These are phyloP conservation scores for Eudyptes chrysolophus DNA, from an alignment of 2,113 vertebrate genomes.

Conservation along the genomic window DNA sequence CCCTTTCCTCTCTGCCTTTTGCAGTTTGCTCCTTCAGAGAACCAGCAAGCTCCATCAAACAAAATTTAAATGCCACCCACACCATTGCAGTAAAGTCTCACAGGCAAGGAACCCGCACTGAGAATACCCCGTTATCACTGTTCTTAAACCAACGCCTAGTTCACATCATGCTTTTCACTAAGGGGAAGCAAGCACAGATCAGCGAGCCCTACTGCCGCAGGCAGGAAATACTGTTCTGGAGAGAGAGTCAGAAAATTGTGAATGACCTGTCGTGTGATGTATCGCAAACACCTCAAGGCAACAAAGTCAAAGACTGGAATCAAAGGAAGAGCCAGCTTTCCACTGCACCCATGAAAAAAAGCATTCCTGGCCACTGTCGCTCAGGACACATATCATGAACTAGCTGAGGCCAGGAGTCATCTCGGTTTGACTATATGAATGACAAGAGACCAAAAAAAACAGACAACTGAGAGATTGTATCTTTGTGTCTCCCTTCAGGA, in stretches of 20 bases:
- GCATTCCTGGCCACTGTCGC: not conserved
- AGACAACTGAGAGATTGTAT: not conserved
- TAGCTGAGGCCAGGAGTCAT: not conserved
- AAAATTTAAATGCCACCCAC: not conserved
- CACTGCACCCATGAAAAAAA: not conserved
- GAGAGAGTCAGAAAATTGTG: not conserved
- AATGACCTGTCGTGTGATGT: not conserved
- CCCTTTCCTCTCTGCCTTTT: not conserved
- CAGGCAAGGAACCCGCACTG: not conserved
- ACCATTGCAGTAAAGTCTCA: not conserved
- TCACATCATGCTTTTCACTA: not conserved
- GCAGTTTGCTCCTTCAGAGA: not conserved
- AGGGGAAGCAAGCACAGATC: not conserved
- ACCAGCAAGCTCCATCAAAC: not conserved
- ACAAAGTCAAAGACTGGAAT: not conserved
- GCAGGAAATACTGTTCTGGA: not conserved
- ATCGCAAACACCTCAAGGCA: not conserved
- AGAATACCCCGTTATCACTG: not conserved
- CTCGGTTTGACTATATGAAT: not conserved
- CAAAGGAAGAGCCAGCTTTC: not conserved
- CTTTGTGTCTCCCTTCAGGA: not conserved
- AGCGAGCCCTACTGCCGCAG: not conserved
- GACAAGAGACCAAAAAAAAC: not conserved
- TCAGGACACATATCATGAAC: rapidly evolving
- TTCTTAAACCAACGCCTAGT: not conserved